Conservation (phyloP, 2,888 invertebrate genomes). For the Caenorhabditis imperialis region DNA sequence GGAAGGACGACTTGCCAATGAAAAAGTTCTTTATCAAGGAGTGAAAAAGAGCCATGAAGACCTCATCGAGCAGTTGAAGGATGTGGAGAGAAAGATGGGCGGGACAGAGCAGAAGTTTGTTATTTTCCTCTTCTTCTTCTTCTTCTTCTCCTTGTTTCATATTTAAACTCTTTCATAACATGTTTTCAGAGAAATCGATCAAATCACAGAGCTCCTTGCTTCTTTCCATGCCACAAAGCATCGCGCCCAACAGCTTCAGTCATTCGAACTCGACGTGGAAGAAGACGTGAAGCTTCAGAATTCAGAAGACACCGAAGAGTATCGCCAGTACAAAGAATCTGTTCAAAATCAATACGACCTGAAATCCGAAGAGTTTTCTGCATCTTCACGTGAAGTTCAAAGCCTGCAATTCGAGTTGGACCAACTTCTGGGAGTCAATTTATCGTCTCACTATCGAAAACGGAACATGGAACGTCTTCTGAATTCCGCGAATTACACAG, state of each 20-base stretch:
- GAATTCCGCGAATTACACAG: conserved; percentile 1
- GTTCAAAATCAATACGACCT: too few species aligned
- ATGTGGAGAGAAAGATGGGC: background rate
- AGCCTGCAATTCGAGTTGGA: conserved; percentile 25
- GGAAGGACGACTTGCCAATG: conserved; percentile 1
- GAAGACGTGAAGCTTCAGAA: too few species aligned
- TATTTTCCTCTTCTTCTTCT: too few species aligned
- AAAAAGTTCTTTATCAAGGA: background rate
- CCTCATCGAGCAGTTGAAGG: background rate
- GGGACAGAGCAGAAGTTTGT: background rate
- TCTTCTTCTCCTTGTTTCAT: too few species aligned
- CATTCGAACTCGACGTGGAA: too few species aligned
- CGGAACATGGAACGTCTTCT: conserved; percentile 18
- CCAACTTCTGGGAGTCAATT: background rate
- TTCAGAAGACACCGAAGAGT: conserved; percentile 9
- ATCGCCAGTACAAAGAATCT: too few species aligned
- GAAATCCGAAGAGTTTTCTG: background rate
- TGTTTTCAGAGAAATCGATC: conserved; percentile 9
- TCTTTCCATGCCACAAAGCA: background rate
- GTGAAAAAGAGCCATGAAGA: background rate
- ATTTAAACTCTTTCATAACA: background rate
- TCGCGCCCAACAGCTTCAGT: too few species aligned
- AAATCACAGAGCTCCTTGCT: conserved; percentile 1
- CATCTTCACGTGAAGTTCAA: background rate
- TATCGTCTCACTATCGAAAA: conserved; percentile 14